These are phyloP conservation scores for Erebia ligea DNA, from an alignment of 2,888 invertebrate species.

Conservation along the genomic window DNA sequence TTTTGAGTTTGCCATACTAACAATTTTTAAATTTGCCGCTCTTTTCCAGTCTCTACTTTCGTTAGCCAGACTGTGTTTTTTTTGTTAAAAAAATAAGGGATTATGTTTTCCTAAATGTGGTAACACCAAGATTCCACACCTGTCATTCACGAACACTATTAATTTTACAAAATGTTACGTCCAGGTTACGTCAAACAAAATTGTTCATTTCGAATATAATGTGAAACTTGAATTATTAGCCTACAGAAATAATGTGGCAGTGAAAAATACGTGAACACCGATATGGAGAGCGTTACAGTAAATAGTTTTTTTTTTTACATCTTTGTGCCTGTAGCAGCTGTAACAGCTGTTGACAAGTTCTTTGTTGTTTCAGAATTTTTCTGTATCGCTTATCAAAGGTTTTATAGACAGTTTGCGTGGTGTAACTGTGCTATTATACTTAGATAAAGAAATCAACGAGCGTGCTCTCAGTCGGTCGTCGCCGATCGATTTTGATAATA, in stretches of 20 bases:
- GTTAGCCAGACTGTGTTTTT: no score
- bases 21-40: no score
- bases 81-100: not conserved
- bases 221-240: conserved; percentile 25
- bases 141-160: no score
- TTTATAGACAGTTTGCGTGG: conserved; percentile 91
- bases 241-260: conserved; percentile 50
- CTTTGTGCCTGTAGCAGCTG: conserved; percentile 37
- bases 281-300: conserved; percentile 68
- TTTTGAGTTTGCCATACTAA: no score
- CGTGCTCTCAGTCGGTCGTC: conserved; percentile 82
- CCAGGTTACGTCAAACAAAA: conserved; percentile 39
- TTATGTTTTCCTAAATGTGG: not conserved
- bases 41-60: no score
- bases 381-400: conserved; percentile 87
- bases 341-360: conserved; percentile 43
- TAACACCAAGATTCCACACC: not conserved
- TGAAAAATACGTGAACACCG: conserved; percentile 37
- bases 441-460: conserved; percentile 91
- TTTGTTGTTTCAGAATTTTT: conserved; percentile 84
- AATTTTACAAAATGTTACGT: no score
- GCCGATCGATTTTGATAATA: conserved; percentile 68
- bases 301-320: conserved; percentile 38
- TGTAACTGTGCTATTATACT: conserved; percentile 88
- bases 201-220: conserved; percentile 27